Evolutionary conservation across 2,797 vertebrate species (phyloP).

Genomic region (Psittacula derbiana): DNA sequence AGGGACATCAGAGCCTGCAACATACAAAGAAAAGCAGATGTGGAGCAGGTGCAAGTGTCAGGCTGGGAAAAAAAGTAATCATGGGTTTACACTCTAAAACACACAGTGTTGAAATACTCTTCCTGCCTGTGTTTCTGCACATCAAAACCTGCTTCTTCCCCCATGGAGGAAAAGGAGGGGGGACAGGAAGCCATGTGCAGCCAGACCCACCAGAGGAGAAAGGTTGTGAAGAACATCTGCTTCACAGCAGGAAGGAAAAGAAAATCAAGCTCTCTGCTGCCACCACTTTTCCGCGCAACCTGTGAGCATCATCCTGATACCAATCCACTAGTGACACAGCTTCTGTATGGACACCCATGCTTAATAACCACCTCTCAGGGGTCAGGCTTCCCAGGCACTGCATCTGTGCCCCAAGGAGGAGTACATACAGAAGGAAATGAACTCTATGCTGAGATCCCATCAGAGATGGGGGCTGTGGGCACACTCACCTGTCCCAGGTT

Average conservation of each 20-base stretch:
- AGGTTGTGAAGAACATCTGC: background rate
- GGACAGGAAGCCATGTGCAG: background rate
- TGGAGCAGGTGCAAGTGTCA: background rate
- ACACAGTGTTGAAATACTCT: background rate
- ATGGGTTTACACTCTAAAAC: background rate
- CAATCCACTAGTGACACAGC: background rate
- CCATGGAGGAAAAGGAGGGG: accelerated
- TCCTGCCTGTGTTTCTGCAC: background rate
- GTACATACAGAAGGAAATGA: background rate
- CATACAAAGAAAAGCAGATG: background rate
- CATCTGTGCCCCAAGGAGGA: background rate
- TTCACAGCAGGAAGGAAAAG: background rate
- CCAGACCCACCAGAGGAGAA: background rate
- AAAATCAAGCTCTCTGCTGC: constrained; percentile 25
- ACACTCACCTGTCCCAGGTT: constrained; percentile 92
- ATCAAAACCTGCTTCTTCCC: background rate
- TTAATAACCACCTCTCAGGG: background rate
- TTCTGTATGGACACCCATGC: background rate
- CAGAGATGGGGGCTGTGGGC: background rate
- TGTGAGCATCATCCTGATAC: background rate
- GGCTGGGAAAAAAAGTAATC: background rate
- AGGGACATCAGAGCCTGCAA: constrained; percentile 96
- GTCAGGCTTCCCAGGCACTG: background rate
- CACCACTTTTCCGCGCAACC: background rate
- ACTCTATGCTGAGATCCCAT: background rate